phyloP scores from a whole-genome alignment of 2,888 invertebrate species.

The Opisthograptis luteolata region DNA sequence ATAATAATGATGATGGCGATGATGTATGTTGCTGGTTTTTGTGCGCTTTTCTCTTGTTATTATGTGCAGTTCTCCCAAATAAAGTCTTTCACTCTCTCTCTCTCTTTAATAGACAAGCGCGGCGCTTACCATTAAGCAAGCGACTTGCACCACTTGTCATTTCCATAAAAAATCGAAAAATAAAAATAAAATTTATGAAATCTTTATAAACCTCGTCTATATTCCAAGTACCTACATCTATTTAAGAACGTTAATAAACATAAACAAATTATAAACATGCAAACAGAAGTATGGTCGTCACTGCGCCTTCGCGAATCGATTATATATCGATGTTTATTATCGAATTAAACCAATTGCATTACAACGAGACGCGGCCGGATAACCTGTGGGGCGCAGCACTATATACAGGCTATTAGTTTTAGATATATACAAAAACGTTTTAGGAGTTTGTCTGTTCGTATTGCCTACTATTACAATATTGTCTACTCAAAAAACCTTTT shows the following conservation, averaged over 20 bases:
- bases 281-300: constrained; percentile 36
- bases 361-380: constrained; percentile 10
- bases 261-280: constrained; percentile 28
- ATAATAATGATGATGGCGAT: no score
- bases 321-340: constrained; percentile 72
- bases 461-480: no score
- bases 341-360: constrained; percentile 74
- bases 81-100: no score
- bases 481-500: no score
- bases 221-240: not conserved
- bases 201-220: not conserved
- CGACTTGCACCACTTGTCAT: no score
- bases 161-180: no score
- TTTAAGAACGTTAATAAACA: constrained; percentile 23
- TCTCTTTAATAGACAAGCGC: no score
- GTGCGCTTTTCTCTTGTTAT: no score
- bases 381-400: not conserved
- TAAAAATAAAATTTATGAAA: not conserved
- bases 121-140: no score
- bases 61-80: no score
- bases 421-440: not conserved
- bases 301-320: constrained; percentile 56
- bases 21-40: no score
- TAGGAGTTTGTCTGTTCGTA: not conserved
- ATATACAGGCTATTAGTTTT: not conserved